Evolutionary conservation across 2,888 invertebrate genomes (phyloP), one percentile per base, ranked within the genome.

Genomic region (Caenorhabditis virilis): DNA sequence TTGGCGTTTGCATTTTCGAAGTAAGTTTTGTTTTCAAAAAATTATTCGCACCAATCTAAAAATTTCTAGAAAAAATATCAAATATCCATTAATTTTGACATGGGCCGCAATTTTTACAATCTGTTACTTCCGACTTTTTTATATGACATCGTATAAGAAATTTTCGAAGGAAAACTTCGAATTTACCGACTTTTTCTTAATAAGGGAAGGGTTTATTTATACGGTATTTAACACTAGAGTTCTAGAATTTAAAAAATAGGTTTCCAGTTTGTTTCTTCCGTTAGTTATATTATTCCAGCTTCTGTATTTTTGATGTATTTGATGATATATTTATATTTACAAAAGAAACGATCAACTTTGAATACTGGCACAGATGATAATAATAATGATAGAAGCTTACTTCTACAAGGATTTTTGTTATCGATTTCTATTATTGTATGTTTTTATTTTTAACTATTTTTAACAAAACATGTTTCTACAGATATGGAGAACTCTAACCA

Each of bases 371-470:
- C 5, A 7, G 26, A 30, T 16, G 46, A 46, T 7, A 30, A 25
- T n/a, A 26, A n/a, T 13, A 46, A 46, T 46, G 30, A 46, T 30
- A 23, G 15, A 7, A 26, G 5, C 5, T 46, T 46, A 20, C 18
- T 46, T 16, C 27, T 46, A 16, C 46, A 46, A 46, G 46, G 46
- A 27, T 46, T 46, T 26, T 30, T 26, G 27, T 20, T 46, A 20
- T 7, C 46, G 5, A 26, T 46, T 23, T 23, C 26, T 7, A 26
- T 46, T 26, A 26, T 46, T 23, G 46, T 30, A 26, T 16, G 46
- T 46, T 46, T 30, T 46, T 43, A 16, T 30, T 46, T 27, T 26
- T 26, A 26, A 46, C n/a, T 27, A 46, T 26, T 26, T 46, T 18
- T 4, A 46, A 46, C 15, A 46, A 30, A 30, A 46, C 23, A 20